A percentile compares a stretch with the other conserved stretches of the same genome.
Evolutionary conservation across 1,140 invertebrate species (phyloP).

Genomic region (Eupeodes corollae): DNA sequence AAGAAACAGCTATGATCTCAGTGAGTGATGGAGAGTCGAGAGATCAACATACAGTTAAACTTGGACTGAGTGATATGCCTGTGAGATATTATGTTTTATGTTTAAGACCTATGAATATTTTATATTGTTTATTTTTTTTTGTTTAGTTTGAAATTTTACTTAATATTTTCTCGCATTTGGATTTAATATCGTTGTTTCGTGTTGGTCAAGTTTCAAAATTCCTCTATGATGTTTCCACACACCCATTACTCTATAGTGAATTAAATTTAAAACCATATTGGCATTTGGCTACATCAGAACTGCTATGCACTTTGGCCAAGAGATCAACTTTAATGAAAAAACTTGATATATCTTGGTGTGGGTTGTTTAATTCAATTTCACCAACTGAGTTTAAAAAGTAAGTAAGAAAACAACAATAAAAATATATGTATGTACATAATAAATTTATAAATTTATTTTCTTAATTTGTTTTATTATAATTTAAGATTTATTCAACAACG

Average conservation of each 20-base stretch:
- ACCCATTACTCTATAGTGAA: constrained; percentile 63
- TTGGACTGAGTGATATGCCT: constrained; percentile 21
- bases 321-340: constrained; percentile 59
- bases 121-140: not conserved
- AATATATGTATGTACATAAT: not conserved
- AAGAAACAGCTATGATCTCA: not conserved
- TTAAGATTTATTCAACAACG: constrained; percentile 55
- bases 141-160: constrained; percentile 42
- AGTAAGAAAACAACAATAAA: constrained; percentile 3
- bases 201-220: constrained; percentile 64
- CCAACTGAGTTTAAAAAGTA: constrained; percentile 34
- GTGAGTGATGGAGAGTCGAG: not conserved
- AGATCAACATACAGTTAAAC: not conserved
- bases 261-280: constrained; percentile 67
- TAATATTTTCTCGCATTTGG: constrained; percentile 51
- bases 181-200: constrained; percentile 62
- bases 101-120: not conserved
- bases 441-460: not conserved
- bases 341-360: constrained; percentile 80
- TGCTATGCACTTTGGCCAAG: constrained; percentile 27
- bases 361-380: constrained; percentile 47
- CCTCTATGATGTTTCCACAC: constrained; percentile 61
- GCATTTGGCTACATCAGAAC: constrained; percentile 46
- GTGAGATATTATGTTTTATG: constrained; percentile 4
- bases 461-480: constrained; percentile 15